Conservation (phyloP, 1,140 invertebrate genomes). For the Bradysia coprophila region DNA sequence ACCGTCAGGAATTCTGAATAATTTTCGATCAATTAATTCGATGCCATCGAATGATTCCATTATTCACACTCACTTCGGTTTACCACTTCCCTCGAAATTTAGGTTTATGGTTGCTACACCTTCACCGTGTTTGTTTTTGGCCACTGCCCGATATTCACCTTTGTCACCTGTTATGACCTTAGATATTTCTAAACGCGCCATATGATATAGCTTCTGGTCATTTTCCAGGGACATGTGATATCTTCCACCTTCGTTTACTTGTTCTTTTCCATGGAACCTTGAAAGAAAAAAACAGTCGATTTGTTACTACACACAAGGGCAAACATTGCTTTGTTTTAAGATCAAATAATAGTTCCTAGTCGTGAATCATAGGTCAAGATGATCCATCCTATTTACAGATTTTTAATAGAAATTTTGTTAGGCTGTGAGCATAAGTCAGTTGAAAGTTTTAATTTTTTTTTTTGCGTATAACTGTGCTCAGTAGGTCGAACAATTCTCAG, state of each 20-base stretch:
- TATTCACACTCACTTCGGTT: constrained; percentile 59
- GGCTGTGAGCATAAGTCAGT: too few relatives aligned
- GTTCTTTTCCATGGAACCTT: constrained; percentile 71
- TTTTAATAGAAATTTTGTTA: too few relatives aligned
- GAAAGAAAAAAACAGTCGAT: background rate
- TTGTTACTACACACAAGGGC: too few relatives aligned
- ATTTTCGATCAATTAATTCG: constrained; percentile 13
- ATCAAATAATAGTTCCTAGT: too few relatives aligned
- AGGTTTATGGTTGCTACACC: constrained; percentile 88
- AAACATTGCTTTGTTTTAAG: too few relatives aligned
- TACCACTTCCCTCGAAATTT: constrained; percentile 80
- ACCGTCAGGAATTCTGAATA: constrained; percentile 88
- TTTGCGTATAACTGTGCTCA: too few relatives aligned
- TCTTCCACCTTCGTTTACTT: constrained; percentile 55
- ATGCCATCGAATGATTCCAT: too few relatives aligned
- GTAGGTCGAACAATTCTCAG: too few relatives aligned
- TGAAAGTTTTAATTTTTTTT: too few relatives aligned
- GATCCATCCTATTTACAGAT: too few relatives aligned
- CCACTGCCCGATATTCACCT: constrained; percentile 84
- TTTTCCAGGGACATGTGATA: constrained; percentile 60
- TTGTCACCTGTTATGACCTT: constrained; percentile 69
- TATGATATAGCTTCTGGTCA: constrained; percentile 76
- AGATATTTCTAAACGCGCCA: constrained; percentile 66
- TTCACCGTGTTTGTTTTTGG: constrained; percentile 82
- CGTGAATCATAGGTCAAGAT: too few relatives aligned